phyloP scores from a whole-genome alignment of 2,113 vertebrate genomes.

The Hiodon tergisus region DNA sequence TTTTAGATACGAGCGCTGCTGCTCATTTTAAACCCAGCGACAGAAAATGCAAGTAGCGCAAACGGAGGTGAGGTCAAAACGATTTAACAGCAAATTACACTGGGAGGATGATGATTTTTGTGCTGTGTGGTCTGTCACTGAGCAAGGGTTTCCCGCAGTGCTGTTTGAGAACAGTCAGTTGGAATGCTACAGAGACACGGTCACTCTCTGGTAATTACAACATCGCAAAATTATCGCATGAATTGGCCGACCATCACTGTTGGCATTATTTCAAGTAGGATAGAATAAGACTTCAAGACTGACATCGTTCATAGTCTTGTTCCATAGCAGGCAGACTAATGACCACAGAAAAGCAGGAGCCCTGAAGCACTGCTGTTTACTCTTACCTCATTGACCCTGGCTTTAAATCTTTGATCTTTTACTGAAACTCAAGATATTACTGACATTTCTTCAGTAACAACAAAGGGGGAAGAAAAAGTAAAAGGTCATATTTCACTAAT shows the following conservation, averaged over 20 bases:
- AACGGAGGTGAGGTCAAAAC: slow-evolving; percentile 32
- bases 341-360: too few relatives aligned
- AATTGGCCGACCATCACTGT: not conserved
- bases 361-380: too few relatives aligned
- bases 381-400: too few relatives aligned
- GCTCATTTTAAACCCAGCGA: slow-evolving; percentile 12
- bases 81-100: slow-evolving; percentile 34
- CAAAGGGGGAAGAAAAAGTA: not conserved
- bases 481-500: not conserved
- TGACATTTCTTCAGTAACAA: too few relatives aligned
- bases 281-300: slow-evolving; percentile 1
- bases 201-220: slow-evolving; percentile 13
- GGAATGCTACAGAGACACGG: not conserved
- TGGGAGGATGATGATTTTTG: slow-evolving; percentile 27
- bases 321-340: not conserved
- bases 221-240: not conserved
- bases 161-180: slow-evolving; percentile 6
- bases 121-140: not conserved
- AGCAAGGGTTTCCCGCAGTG: not conserved
- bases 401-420: not conserved
- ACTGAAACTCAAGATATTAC: too few relatives aligned
- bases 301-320: not conserved
- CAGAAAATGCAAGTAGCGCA: slow-evolving; percentile 11
- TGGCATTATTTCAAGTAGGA: not conserved
- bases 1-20: not conserved